Evolutionary conservation across 2,888 invertebrate species (phyloP), one percentile per base, ranked within the genome.

Genomic region (Sinopyrophorus schimmeli): DNA sequence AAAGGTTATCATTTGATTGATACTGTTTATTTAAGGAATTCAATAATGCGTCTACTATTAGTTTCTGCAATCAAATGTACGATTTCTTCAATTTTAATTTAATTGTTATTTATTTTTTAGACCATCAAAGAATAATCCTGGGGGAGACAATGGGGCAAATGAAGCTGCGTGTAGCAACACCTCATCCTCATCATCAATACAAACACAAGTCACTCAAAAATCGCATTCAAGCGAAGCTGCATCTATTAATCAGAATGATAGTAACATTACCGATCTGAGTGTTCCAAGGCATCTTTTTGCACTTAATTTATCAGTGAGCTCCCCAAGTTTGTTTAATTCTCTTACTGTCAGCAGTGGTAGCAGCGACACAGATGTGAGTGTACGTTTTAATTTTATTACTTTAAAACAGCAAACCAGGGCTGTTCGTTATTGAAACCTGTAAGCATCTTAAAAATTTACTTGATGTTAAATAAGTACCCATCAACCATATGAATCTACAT

Each of bases 281-380:
- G 56, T 62, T 3, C 63, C 66, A 2, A 47, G 61, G 32, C 68
- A 65, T 34, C 43, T 64, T 48, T 49, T 71, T 18, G 70, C 68
- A n/a, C 53, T 74, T 26, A 69, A 68, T 5, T 67, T 68, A 1
- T 73, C 73, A 1, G 54, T 73, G 12, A 73, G 74, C 41, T 72
- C 74, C 0, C 74, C 75, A 0, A 72, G 74, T 63, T 58, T 75
- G 12, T 57, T 74, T 7, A 72, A 70, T 55, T 64, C 72, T 2
- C 61, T 70, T 12, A 71, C 73, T 58, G 71, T 71, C 59, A 71
- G 67, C 59, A 75, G 76, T 53, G 78, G 76, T 44, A 72, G 72
- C 55, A 72, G 71, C 16, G 64, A 64, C 18, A 50, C 42, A 15
- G 69, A 68, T 46, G 68, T 67, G 42, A 69, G 67, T 51, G 68